Percentiles rank a stretch among this genome's conserved stretches.
Conservation (phyloP, 2,113 vertebrate species). For the Osmerus eperlanus region DNA sequence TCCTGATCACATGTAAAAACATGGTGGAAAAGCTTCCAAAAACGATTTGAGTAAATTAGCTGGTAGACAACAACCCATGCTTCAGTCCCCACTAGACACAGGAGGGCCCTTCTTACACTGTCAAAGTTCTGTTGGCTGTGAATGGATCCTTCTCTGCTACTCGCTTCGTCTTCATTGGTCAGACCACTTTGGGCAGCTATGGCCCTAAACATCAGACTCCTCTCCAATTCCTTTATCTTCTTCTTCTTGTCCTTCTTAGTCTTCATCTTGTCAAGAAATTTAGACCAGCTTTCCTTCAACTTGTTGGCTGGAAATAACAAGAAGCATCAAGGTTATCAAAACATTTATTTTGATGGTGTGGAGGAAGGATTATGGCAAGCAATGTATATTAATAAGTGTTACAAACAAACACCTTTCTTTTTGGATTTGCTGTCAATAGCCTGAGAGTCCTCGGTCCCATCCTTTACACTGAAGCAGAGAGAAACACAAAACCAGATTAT, state of each 20-base stretch:
- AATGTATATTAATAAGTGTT: not conserved
- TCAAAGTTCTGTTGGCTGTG: slow-evolving; percentile 51
- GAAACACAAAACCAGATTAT: not conserved
- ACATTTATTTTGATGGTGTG: not conserved
- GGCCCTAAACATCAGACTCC: slow-evolving; percentile 25
- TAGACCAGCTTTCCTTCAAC: slow-evolving; percentile 58
- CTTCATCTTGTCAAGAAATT: slow-evolving; percentile 63
- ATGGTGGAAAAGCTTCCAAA: no score
- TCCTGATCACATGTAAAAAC: no score
- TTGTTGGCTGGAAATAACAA: slow-evolving; percentile 52
- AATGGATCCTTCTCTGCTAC: slow-evolving; percentile 48
- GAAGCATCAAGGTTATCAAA: not conserved
- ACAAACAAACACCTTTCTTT: slow-evolving; percentile 58
- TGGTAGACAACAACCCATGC: no score
- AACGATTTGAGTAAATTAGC: no score
- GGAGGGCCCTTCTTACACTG: slow-evolving; percentile 46
- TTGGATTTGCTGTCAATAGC: slow-evolving; percentile 41
- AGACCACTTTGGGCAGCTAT: slow-evolving; percentile 8
- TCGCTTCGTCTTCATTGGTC: slow-evolving; percentile 25
- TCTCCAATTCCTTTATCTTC: slow-evolving; percentile 54
- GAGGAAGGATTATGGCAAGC: not conserved
- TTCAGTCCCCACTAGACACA: no score
- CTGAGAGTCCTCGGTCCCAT: slow-evolving; percentile 28
- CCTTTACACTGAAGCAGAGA: slow-evolving; percentile 15
- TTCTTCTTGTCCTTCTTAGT: slow-evolving; percentile 59